phyloP scores from a whole-genome alignment of 2,113 vertebrate genomes.

The Clarias macrocephalus region DNA sequence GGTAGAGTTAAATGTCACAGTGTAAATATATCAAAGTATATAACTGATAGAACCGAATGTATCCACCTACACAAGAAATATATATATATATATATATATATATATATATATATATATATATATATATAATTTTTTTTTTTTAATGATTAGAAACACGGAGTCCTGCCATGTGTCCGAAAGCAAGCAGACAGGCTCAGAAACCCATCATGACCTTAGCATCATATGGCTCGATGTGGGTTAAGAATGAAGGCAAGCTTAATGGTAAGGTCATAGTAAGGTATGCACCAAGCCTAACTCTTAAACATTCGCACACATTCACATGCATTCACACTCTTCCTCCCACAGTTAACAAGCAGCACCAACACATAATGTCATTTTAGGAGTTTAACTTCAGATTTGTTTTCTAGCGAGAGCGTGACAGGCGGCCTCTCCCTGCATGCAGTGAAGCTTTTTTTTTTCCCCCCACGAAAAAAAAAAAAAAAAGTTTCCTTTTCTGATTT shows the following conservation, averaged over 20 bases:
- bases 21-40: constrained; percentile 1
- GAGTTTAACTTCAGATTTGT: constrained; percentile 48
- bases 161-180: neutral
- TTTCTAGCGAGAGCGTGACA: constrained; percentile 47
- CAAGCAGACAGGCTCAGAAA: neutral
- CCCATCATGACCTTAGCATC: neutral
- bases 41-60: constrained; percentile 5
- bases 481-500: constrained; percentile 50
- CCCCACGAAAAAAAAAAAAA: neutral
- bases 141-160: neutral
- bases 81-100: too few relatives aligned
- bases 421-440: constrained; percentile 27
- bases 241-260: neutral
- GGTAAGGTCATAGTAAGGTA: constrained; percentile 13
- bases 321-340: constrained; percentile 16
- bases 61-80: constrained; percentile 8
- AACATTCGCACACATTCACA: constrained; percentile 19
- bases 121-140: too few relatives aligned
- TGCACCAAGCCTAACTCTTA: constrained; percentile 45
- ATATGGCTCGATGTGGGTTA: neutral
- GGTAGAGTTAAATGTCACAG: neutral
- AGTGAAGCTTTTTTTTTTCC: constrained; percentile 3
- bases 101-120: too few relatives aligned
- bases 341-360: constrained; percentile 41
- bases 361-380: constrained; percentile 45